Conservation (phyloP, 2,888 invertebrate species). For the Drosophila niveifrons region DNA sequence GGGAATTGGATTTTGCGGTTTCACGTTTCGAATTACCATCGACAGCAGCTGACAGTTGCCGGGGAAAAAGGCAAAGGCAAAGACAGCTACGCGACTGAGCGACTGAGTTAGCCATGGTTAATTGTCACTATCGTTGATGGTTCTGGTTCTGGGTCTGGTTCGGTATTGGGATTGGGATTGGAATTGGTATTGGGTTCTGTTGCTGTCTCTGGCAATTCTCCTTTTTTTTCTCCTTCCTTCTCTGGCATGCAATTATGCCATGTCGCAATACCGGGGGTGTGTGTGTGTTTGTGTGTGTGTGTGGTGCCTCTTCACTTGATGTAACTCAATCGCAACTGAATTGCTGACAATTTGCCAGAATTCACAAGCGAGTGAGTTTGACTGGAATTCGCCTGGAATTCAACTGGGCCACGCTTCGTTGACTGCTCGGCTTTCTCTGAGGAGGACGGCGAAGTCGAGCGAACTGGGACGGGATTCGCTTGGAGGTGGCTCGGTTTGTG, state of each 20-base stretch:
- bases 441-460: neutral
- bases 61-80: slow-evolving; percentile 8
- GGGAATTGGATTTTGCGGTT: slow-evolving; percentile 81
- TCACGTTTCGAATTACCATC: slow-evolving; percentile 81
- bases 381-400: slow-evolving; percentile 64
- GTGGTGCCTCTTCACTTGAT: slow-evolving; percentile 41
- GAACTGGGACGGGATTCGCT: neutral
- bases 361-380: slow-evolving; percentile 58
- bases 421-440: slow-evolving; percentile 32
- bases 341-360: slow-evolving; percentile 68
- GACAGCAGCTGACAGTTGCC: slow-evolving; percentile 69
- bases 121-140: slow-evolving; percentile 76
- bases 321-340: slow-evolving; percentile 62
- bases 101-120: slow-evolving; percentile 72
- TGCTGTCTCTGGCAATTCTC: slow-evolving; percentile 2
- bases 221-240: slow-evolving; percentile 5
- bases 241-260: slow-evolving; percentile 63
- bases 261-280: slow-evolving; percentile 63
- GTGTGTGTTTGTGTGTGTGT: slow-evolving; percentile 1
- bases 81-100: slow-evolving; percentile 49
- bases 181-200: slow-evolving; percentile 5
- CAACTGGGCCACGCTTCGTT: slow-evolving; percentile 67
- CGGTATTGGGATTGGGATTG: slow-evolving; percentile 2
- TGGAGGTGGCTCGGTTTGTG: slow-evolving; percentile 37
- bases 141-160: slow-evolving; percentile 5